Base-by-base conservation (phyloP, 2,797 vertebrate genomes). In the Neostethus bicornis region DNA sequence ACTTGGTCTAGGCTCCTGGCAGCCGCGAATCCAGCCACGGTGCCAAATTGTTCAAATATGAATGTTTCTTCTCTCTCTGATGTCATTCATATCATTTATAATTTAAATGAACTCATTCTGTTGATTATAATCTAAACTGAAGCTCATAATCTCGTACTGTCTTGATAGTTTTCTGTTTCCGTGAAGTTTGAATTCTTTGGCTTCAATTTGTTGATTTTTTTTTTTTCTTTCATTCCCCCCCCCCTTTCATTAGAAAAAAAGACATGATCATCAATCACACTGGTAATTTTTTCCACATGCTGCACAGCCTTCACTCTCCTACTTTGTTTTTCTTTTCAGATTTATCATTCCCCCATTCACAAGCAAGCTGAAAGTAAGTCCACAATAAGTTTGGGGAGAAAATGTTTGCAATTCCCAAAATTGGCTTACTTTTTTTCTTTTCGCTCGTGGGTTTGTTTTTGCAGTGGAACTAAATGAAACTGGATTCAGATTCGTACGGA, bases 341-440 rank as follows among this genome's bases (percentile, higher is more conserved):
- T 99, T 79, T 99, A 99, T 90, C 95, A 94, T 90, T 97, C 93
- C 63, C 96, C 96, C 62, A 97, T 97, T 90, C 95, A 97, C 21
- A 98, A 99, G 78, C 94, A 97, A 84, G 94, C 96, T 72, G 96
- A 98, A 88, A 98, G 97, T 98, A 91, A 93, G 97, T 95, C 68
- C 8, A 21, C 50, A 24, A 21, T n/a, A 14, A 23, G 49, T 46
- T 39, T 42, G 25, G 39, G 20, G 24, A 54, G 25, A 21, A 52
- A 49, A 9, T 25, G 0, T 24, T 12, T 12, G 24, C 42, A 38
- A 59, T 29, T 19, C 49, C 1, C 31, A n/a, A 38, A 49, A 50
- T 44, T 4, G 25, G 2, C 6, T 17, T 4, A 32, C n/a, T n/a
- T n/a, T 46, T 51, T 21, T 35, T 17, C 21, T 3, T 20, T 38